Percentiles rank a stretch among this genome's conserved stretches.
These are phyloP conservation scores for Heliangelus exortis DNA, from an alignment of 2,797 vertebrate genomes.

Conservation along the genomic window DNA sequence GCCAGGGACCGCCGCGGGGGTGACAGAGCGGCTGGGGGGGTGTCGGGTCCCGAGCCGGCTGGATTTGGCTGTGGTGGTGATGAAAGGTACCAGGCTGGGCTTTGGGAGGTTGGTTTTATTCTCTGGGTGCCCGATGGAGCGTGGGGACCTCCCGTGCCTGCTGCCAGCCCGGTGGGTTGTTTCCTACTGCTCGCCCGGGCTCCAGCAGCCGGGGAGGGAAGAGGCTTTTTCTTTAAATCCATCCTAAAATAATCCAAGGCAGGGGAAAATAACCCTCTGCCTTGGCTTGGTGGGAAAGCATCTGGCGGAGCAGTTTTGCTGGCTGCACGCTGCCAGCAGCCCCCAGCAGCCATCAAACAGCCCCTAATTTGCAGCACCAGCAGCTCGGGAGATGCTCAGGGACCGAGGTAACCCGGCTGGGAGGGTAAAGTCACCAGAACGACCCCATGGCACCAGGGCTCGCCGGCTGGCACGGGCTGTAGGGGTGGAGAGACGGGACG, in stretches of 20 bases:
- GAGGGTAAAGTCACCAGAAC: not conserved
- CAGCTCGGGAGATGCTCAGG: not conserved
- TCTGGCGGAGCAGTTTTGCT: fast-evolving
- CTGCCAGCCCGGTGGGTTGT: fast-evolving
- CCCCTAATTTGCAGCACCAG: fast-evolving
- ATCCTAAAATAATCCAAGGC: fast-evolving
- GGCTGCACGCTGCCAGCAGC: not conserved
- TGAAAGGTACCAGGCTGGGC: not conserved
- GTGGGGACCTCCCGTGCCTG: fast-evolving
- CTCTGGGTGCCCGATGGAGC: fast-evolving
- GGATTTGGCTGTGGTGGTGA: not conserved
- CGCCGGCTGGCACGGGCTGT: fast-evolving
- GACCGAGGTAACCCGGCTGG: fast-evolving
- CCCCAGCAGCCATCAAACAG: fast-evolving
- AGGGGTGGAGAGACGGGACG: not conserved
- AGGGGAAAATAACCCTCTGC: not conserved
- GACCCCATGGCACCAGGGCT: not conserved
- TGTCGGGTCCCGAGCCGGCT: fast-evolving
- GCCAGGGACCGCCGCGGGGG: not conserved
- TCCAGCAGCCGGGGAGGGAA: fast-evolving
- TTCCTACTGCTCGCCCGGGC: fast-evolving
- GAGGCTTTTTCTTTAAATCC: not conserved
- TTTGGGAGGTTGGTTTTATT: not conserved
- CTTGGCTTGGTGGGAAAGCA: not conserved
- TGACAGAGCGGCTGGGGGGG: not conserved